Percentiles rank a stretch among this genome's conserved stretches.
Conservation (phyloP, 2,888 invertebrate genomes). For the Rhyacophila evoluta region DNA sequence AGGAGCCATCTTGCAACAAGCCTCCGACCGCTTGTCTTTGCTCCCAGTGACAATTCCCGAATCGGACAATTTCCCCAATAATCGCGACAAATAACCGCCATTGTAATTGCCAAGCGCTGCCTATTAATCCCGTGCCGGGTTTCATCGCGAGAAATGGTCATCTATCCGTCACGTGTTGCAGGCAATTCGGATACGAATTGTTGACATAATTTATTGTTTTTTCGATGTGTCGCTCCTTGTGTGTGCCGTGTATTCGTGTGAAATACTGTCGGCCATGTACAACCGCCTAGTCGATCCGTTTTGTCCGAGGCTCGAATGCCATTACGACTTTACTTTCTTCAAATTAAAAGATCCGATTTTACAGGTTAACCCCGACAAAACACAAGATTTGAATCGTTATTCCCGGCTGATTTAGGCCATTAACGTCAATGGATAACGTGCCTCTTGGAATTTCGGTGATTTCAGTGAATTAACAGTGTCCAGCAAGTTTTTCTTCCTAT, state of each 20-base stretch:
- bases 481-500: slow-evolving; percentile 2
- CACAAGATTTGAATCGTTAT: slow-evolving; percentile 23
- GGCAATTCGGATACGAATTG: slow-evolving; percentile 43
- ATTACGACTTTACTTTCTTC: slow-evolving; percentile 18
- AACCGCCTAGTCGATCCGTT: slow-evolving; percentile 27
- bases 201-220: slow-evolving; percentile 53
- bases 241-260: slow-evolving; percentile 47
- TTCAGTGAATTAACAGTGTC: slow-evolving; percentile 34
- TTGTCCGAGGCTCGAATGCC: slow-evolving; percentile 22
- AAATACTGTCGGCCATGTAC: slow-evolving; percentile 40
- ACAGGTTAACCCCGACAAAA: slow-evolving; percentile 20
- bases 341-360: slow-evolving; percentile 1
- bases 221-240: slow-evolving; percentile 49
- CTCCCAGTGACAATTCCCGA: slow-evolving; percentile 49
- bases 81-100: slow-evolving; percentile 52
- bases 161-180: slow-evolving; percentile 40
- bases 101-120: slow-evolving; percentile 35
- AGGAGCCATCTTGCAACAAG: slow-evolving; percentile 51
- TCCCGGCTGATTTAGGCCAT: slow-evolving; percentile 37
- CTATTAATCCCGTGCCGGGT: slow-evolving; percentile 33
- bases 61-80: slow-evolving; percentile 49
- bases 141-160: not conserved
- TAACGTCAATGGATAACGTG: slow-evolving; percentile 34
- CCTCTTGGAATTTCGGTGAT: slow-evolving; percentile 42
- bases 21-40: slow-evolving; percentile 52